Base-by-base conservation (phyloP, 2,888 invertebrate species). In the Lepidocyrtinus sp. region DNA sequence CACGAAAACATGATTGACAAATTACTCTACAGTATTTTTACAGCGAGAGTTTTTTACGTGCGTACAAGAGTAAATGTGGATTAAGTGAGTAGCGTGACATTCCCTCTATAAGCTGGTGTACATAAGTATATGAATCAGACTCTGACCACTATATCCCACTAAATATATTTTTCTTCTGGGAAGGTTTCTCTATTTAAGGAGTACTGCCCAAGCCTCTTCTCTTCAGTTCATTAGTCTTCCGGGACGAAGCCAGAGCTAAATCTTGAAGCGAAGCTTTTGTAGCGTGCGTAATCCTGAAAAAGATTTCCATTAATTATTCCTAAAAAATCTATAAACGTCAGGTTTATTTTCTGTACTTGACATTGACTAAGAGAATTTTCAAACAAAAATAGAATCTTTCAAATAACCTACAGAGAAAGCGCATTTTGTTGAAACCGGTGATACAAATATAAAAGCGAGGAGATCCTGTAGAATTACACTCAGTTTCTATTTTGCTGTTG, bases 211-310 rank as follows among this genome's bases (percentile, higher is more conserved):
- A 78, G 63, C 50, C 45, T 63, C 68, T 26, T 15, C 62, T 68
- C 78, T 46, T 73, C 78, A 78, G 78, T 78, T 78, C 68, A 78
- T 50, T 73, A 78, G 73, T 78, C 78, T 78, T 78, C 78, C 73
- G 72, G 78, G 78, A 73, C 78, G 72, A 73, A 59, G 78, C 67
- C 64, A 73, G 78, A 55, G 55, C 55, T 55, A 55, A 17, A 21
- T 62, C 21, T 62, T 62, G 21, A 62, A 62, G 22, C 9, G 22
- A 22, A 36, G 36, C 36, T 19, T 21, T 62, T 1, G 7, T 12
- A 62, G 55, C 17, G 55, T 15, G 62, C 15, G 62, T 12, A 17
- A 55, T 9, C 7, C 12, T 5, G 55, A 62, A 22, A 62, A 55
- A 55, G n/a, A 55, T 15, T 12, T 55, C 21, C 22, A 21, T 12